phyloP scores from a whole-genome alignment of 1,140 invertebrate species.

The Euura saliciscinereae region DNA sequence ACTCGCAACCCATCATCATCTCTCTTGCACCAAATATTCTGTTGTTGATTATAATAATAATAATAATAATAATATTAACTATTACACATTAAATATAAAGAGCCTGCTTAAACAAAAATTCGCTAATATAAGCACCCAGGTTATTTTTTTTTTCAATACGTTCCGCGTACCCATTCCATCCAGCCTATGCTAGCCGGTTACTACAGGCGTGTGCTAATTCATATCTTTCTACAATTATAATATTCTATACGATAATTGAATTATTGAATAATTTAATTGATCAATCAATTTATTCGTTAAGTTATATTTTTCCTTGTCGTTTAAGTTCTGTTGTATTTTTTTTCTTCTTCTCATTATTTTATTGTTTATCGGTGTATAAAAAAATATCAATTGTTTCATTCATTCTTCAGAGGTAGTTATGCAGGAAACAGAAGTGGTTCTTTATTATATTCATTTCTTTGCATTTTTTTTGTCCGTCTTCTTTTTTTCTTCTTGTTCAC shows the following conservation, averaged over 20 bases:
- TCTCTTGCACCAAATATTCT: too few relatives aligned
- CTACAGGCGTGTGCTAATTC: background rate
- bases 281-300: background rate
- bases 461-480: slow-evolving; percentile 27
- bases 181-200: background rate
- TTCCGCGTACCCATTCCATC: slow-evolving; percentile 1
- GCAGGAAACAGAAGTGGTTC: slow-evolving; percentile 52
- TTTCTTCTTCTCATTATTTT: slow-evolving; percentile 35
- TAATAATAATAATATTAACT: background rate
- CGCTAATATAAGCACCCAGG: background rate
- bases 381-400: slow-evolving; percentile 54
- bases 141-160: background rate
- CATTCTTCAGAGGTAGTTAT: slow-evolving; percentile 50
- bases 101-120: background rate
- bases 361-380: slow-evolving; percentile 52
- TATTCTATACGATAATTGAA: background rate
- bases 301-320: too few relatives aligned
- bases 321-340: too few relatives aligned
- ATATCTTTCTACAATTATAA: background rate
- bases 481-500: slow-evolving; percentile 10
- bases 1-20: too few relatives aligned
- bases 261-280: background rate
- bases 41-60: too few relatives aligned
- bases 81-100: background rate
- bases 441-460: slow-evolving; percentile 20